Base-by-base conservation (phyloP, 2,113 vertebrate genomes). In the Lagopus muta region DNA sequence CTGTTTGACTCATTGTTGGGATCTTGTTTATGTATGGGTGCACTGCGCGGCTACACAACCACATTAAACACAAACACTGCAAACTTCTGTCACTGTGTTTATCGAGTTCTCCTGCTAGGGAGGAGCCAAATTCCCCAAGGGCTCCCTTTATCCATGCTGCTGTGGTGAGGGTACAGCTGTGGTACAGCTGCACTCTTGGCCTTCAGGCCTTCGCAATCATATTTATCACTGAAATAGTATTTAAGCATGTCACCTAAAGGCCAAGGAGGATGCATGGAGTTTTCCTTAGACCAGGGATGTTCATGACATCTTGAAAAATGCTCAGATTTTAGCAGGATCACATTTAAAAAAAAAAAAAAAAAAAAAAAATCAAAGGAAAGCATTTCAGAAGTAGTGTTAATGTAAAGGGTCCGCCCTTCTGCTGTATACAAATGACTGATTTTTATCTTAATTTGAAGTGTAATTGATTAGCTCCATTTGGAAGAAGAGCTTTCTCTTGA, bases 401-500 rank as follows among this genome's bases (percentile, higher is more conserved):
- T 42, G 42, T 11, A 52, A 74, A 78, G 28, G 16, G 22, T 79
- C 22, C 11, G 11, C 38, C 73, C 22, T 80, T 83, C 58, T 62
- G 13, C 25, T 72, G 58, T 6, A 12, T 58, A 34, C 42, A 22
- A 50, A 3, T 47, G 28, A 13, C 43, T 55, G 42, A 16, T 67
- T 84, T 90, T 64, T 74, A 38, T 90, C 52, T 82, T 87, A 82
- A 85, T 82, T 78, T 86, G 20, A 65, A 85, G 27, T 61, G 27
- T 72, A 60, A 54, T 19, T 6, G 11, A 73, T 85, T 38, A 87
- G 19, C 40, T 85, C 40, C 0, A 0, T 65, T 72, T 79, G n/a
- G 19, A 66, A 11, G 38, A 30, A 25, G n/a, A 52, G 13, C n/a
- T 87, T 87, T 89, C n/a, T 85, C 20, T 42, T 76, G 28, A 54